Conservation (phyloP, 37 sponge, comb jelly and placozoan species). For the Tethya wilhelma region DNA sequence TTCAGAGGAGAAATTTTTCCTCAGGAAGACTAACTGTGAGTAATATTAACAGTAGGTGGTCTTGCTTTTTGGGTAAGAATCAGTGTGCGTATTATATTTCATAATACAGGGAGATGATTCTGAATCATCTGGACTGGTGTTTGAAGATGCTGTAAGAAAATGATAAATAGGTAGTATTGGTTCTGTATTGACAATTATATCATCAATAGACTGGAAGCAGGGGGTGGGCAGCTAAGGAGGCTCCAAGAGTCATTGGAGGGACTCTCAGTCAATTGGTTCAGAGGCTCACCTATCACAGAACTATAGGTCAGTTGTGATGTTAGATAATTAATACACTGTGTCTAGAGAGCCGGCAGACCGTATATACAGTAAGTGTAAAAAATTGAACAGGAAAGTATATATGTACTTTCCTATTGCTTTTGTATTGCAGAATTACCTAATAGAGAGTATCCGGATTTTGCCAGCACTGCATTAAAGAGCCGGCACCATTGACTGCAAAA, state of each 20-base stretch:
- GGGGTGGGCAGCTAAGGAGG: slow-evolving; percentile 55
- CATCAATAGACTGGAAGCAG: slow-evolving; percentile 16
- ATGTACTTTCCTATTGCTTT: no score
- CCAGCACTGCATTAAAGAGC: no score
- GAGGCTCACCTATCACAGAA: slow-evolving; percentile 64
- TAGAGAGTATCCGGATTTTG: no score
- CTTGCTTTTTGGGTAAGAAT: not conserved
- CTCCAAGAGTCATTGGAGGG: slow-evolving; percentile 73
- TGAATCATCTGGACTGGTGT: slow-evolving; percentile 46
- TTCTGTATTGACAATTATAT: not conserved
- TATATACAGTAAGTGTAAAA: no score
- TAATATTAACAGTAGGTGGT: slow-evolving; percentile 2
- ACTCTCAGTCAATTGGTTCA: slow-evolving; percentile 66
- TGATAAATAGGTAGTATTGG: not conserved
- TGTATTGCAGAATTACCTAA: not conserved
- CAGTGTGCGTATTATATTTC: not conserved
- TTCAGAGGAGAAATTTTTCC: not conserved
- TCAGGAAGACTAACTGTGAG: slow-evolving; percentile 2
- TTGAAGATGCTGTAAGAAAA: slow-evolving; percentile 19
- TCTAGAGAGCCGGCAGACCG: no score
- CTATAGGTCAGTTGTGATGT: slow-evolving; percentile 45
- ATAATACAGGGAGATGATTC: slow-evolving; percentile 27
- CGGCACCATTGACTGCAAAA: no score
- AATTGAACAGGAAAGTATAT: no score
- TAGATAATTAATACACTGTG: no score